Percentiles rank a stretch among this genome's conserved stretches.
Evolutionary conservation across 2,797 vertebrate genomes (phyloP).

Genomic region (Fistularia commersonii): DNA sequence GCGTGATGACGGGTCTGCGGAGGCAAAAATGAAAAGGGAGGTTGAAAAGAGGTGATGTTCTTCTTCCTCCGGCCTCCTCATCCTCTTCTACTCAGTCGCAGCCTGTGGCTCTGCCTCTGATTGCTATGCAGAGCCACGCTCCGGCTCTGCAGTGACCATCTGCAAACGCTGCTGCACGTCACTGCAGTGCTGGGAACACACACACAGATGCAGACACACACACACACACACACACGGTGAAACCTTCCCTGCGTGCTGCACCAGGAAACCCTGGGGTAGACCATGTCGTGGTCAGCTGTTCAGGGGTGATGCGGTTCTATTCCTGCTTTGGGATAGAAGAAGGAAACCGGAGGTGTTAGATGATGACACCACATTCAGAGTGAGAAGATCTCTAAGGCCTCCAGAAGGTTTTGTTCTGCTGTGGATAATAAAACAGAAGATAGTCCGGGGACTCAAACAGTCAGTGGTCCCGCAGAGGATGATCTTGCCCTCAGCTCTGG

Average conservation of each 20-base stretch:
- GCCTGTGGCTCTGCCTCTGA: slow-evolving; percentile 24
- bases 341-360: not conserved
- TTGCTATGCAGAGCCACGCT: slow-evolving; percentile 71
- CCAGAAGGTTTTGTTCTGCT: too few relatives aligned
- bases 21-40: slow-evolving; percentile 35
- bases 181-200: slow-evolving; percentile 56
- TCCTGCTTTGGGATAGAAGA: not conserved
- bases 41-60: slow-evolving; percentile 2
- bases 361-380: not conserved
- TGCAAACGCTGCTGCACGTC: slow-evolving; percentile 65
- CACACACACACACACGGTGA: not conserved
- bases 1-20: slow-evolving; percentile 51
- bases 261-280: slow-evolving; percentile 56
- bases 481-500: slow-evolving; percentile 6
- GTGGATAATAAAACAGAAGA: too few relatives aligned
- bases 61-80: slow-evolving; percentile 12
- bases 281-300: too few relatives aligned
- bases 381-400: too few relatives aligned
- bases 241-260: slow-evolving; percentile 40
- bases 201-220: slow-evolving; percentile 10
- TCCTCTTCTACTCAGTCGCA: slow-evolving; percentile 2
- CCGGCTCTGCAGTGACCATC: slow-evolving; percentile 76
- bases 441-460: too few relatives aligned
- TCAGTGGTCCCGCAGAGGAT: too few relatives aligned
- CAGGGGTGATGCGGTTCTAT: not conserved